These are phyloP conservation scores for Alectoris magna DNA, from an alignment of 2,797 vertebrate genomes.

Conservation along the genomic window DNA sequence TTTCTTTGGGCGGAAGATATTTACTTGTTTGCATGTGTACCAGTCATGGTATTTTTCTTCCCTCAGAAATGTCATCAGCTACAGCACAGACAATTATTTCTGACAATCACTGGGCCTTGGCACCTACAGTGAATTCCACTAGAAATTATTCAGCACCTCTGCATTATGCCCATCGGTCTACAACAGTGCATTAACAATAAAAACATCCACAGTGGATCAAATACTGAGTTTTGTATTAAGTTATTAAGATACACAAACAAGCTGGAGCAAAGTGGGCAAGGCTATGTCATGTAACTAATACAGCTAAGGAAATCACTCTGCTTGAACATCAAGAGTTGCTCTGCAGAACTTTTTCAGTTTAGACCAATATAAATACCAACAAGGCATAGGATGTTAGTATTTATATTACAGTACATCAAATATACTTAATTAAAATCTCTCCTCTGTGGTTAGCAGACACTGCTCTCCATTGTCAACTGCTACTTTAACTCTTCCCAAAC, in stretches of 20 bases:
- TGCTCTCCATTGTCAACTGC: neutral
- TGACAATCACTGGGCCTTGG: neutral
- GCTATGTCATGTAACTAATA: neutral
- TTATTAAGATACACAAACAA: neutral
- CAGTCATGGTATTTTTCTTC: rapidly evolving
- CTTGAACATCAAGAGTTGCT: neutral
- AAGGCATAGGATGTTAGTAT: neutral
- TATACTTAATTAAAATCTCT: conserved; percentile 3
- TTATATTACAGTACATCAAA: neutral
- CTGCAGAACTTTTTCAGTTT: neutral
- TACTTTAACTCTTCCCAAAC: neutral
- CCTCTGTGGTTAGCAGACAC: neutral
- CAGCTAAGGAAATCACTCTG: neutral
- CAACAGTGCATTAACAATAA: neutral
- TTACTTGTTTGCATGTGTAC: neutral
- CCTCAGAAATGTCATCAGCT: neutral
- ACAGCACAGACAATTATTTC: neutral
- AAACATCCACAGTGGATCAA: neutral
- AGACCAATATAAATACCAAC: conserved; percentile 12
- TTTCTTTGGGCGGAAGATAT: neutral
- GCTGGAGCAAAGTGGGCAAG: neutral
- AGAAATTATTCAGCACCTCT: neutral
- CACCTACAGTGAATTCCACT: neutral
- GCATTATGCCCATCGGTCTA: neutral
- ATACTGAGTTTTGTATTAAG: neutral